Evolutionary conservation across 2,113 vertebrate species (phyloP), one percentile per base, ranked within the genome.

Genomic region (Aldabrachelys gigantea): DNA sequence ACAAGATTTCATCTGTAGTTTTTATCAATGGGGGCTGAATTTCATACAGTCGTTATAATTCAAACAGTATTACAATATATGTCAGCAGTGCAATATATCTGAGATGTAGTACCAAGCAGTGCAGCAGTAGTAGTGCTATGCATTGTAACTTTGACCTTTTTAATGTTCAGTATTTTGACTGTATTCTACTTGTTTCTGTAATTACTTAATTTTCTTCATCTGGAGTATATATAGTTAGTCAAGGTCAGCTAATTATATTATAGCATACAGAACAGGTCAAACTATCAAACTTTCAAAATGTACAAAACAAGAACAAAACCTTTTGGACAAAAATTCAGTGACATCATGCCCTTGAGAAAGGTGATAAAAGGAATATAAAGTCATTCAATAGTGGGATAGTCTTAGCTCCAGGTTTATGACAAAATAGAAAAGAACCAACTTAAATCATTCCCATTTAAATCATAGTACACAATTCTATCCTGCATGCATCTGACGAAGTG

Each of bases 111-210:
- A 44, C 27, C 47, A 52, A 29, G 24, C 38, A 24, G 2, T n/a
- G 65, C 1, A 0, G 24, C 17, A n/a, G 6, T 0, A n/a, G 6
- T 0, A 19, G 6, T 0, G 27, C 31, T 1, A 24, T 2, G 2
- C 88, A 81, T 0, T 2, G 2, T 6, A 31, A 59, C 13, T 49
- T 47, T 65, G 38, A 44, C 17, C 80, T 86, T 84, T n/a, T 80
- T 69, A 10, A 13, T 35, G 62, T 69, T 91, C 56, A 72, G 49
- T 79, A 62, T 31, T 69, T 89, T 57, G 41, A 35, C 38, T 24
- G 6, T 5, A 19, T 75, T 82, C 17, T 78, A 62, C 41, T 57
- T 13, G 76, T 49, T 56, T 90, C 50, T 84, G 25, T 3, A 25
- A 31, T 80, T 59, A 76, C 75, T 78, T 65, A 2, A 0, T 19